Percentiles rank a stretch among this genome's conserved stretches.
Evolutionary conservation across 2,888 invertebrate species (phyloP).

Genomic region (Hoplodrina blanda): DNA sequence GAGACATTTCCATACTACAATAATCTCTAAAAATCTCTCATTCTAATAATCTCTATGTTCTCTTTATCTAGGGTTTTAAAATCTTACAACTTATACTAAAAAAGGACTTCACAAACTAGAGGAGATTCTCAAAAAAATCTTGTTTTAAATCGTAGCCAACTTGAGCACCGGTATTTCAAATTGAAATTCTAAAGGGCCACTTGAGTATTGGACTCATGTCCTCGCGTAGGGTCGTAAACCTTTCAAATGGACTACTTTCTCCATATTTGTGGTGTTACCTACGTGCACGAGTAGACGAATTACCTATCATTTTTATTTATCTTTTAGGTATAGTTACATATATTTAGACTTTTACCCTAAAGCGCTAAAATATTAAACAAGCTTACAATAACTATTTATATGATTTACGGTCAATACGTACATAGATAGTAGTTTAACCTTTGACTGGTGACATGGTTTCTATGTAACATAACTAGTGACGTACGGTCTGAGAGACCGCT

Average conservation of each 20-base stretch:
- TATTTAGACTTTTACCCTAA: not conserved
- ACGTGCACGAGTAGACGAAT: constrained; percentile 1
- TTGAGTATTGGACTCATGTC: constrained; percentile 36
- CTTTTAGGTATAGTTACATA: not conserved
- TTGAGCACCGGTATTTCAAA: constrained; percentile 40
- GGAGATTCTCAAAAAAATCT: constrained; percentile 3
- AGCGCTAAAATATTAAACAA: not conserved
- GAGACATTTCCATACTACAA: not conserved
- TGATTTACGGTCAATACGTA: too few relatives aligned
- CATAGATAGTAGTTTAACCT: too few relatives aligned
- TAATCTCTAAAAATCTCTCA: constrained; percentile 3
- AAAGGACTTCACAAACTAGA: constrained; percentile 12
- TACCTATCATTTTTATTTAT: not conserved
- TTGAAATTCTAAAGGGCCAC: constrained; percentile 40
- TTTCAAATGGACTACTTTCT: constrained; percentile 32
- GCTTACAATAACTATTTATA: too few relatives aligned
- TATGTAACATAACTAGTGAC: too few relatives aligned
- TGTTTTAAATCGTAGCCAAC: constrained; percentile 40
- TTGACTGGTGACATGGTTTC: too few relatives aligned
- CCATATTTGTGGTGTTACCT: constrained; percentile 22
- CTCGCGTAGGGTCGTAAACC: constrained; percentile 42
- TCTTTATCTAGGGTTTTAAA: not conserved
- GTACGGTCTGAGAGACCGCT: too few relatives aligned
- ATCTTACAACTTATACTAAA: not conserved
- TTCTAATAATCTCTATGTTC: too few relatives aligned